Base-by-base conservation (phyloP, 1,140 invertebrate genomes). In the Drosophila mojavensis region DNA sequence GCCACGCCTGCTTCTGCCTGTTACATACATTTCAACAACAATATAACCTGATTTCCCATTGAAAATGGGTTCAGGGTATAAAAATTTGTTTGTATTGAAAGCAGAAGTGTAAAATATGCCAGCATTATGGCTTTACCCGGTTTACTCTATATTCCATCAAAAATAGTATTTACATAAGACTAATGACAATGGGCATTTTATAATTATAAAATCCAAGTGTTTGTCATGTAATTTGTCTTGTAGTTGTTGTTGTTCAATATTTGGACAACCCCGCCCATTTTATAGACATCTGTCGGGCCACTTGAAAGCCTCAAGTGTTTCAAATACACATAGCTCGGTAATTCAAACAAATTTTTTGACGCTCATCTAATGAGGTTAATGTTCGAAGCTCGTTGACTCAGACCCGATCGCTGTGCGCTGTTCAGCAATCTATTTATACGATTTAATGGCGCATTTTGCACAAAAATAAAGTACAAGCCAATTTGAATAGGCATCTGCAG, bases 401-500 rank as follows among this genome's bases (percentile, higher is more conserved):
- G 68, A 72, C 36, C 58, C 64, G 55, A 53, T 53, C 78, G 62
- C 65, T 77, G 76, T 88, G 82, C 83, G 82, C 79, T 79, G 82
- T 79, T 88, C 84, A 75, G 47, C 68, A 43, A 61, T 83, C 84
- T 88, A 88, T 88, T 88, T 83, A 75, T 88, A 89, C 41, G 39
- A 83, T 75, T 88, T 88, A 88, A 88, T 88, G 83, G 83, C 83
- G 83, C 83, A 88, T 88, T 86, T 88, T 89, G 83, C 79, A 88
- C 80, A 71, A 89, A 89, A 89, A 88, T 88, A 89, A 88, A 74
- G 73, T 88, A 80, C 83, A 66, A 83, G 65, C 68, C 76, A 61
- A 88, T 85, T 71, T 74, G 56, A 70, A 61, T 67, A 66, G 43
- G 17, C 36, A 33, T 78, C 26, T 53, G 53, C 30, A 59, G 39